Evolutionary conservation across 2,113 vertebrate species (phyloP), one percentile per base, ranked within the genome.

Genomic region (Carassius auratus): DNA sequence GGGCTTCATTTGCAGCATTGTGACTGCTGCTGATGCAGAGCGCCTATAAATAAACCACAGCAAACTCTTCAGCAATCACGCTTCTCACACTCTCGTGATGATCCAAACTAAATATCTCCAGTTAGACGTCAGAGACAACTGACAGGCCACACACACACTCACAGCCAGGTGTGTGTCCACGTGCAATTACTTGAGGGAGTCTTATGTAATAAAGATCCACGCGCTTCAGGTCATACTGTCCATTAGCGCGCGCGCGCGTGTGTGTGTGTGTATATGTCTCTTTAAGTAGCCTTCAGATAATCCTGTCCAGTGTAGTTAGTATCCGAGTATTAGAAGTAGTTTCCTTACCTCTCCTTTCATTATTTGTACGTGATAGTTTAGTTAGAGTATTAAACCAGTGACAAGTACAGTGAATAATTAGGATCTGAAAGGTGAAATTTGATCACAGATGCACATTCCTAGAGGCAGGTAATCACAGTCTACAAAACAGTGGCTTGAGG

Each of bases 171-270:
- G 66, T 81, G 30, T 68, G 57, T 83, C 68, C 73, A 82, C 50
- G 76, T 85, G 82, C 74, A 74, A 52, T 61, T 45, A 42, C 84
- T 33, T 33, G n/a, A 61, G 57, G 84, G 74, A 75, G 64, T 76
- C 85, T 89, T 89, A 84, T 86, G 36, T 84, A 88, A 88, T 45
- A 55, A 61, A 68, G 74, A 76, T 42, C 21, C 66, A 50, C 23
- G 30, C 6, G 84, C 61, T 68, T 55, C 59, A 84, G 83, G 83
- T 59, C 84, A 78, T 77, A 42, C 17, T 62, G 59, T 75, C 8
- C 71, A 26, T 61, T 23, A 36, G 30, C 61, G 78, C 50, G 26
- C 26, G 26, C 68, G 26, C 26, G 26, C 26, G 19, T 77, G 15
- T 81, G 78, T 85, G 19, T 76, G 15, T 81, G 69, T 84, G 62